These are phyloP conservation scores for Rhynchopsitta pachyrhyncha DNA, from an alignment of 2,113 vertebrate genomes.

Conservation along the genomic window DNA sequence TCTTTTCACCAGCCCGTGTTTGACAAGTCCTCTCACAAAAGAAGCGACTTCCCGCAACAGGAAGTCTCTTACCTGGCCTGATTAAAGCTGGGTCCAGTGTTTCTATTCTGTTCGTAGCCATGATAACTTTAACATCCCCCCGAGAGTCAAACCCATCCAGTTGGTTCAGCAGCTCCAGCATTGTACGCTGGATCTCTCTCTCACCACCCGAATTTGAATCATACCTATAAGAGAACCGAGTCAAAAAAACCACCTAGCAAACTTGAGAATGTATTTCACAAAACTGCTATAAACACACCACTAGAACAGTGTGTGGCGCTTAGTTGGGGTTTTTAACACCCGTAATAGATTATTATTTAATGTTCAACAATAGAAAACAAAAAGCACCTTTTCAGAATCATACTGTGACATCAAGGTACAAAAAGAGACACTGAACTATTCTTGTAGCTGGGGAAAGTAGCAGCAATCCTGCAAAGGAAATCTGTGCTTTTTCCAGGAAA, in stretches of 20 bases:
- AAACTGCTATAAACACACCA: neutral
- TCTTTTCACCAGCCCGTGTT: neutral
- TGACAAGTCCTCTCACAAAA: neutral
- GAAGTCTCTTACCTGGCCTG: constrained; percentile 83
- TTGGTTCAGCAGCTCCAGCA: constrained; percentile 96
- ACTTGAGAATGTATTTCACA: neutral
- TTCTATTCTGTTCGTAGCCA: constrained; percentile 98
- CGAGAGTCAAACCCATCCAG: constrained; percentile 95
- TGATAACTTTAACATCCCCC: constrained; percentile 97
- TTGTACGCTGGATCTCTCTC: constrained; percentile 95
- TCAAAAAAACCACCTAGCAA: neutral
- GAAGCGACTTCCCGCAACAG: neutral
- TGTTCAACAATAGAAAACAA: neutral
- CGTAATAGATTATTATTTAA: fast-evolving
- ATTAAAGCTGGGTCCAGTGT: constrained; percentile 96
- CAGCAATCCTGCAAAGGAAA: neutral
- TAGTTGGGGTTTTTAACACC: neutral
- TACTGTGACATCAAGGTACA: neutral
- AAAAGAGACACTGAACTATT: neutral
- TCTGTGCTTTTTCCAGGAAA: neutral
- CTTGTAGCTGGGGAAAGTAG: neutral
- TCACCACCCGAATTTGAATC: constrained; percentile 97
- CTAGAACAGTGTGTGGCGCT: neutral
- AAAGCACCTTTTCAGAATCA: neutral
- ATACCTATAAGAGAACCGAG: constrained; percentile 76